A percentile compares a stretch with the other conserved stretches of the same genome.
Evolutionary conservation across 2,797 vertebrate species (phyloP).

Genomic region (Peromyscus melanophrys): DNA sequence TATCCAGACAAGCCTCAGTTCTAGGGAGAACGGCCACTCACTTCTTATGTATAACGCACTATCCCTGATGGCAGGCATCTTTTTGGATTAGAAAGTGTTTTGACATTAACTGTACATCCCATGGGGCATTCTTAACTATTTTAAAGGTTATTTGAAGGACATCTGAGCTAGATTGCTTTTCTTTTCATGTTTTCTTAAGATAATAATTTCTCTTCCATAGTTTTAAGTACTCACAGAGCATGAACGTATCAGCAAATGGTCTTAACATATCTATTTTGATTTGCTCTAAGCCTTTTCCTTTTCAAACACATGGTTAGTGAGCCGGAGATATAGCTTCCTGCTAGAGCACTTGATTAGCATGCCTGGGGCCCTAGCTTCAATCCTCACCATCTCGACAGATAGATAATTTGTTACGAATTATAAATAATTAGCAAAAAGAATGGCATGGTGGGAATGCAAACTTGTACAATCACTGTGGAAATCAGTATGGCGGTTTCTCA

Average conservation of each 20-base stretch:
- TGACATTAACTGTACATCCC: neutral
- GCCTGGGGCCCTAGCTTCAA: neutral
- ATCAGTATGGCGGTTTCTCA: too few species aligned
- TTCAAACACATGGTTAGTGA: neutral
- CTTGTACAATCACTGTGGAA: too few species aligned
- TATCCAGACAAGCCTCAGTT: neutral
- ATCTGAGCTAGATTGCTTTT: constrained; percentile 33
- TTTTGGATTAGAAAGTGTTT: constrained; percentile 45
- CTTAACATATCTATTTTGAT: neutral
- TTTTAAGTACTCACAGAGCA: neutral
- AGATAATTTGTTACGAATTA: neutral
- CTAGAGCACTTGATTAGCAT: neutral
- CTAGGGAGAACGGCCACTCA: neutral
- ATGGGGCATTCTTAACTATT: constrained; percentile 14
- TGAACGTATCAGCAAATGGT: neutral
- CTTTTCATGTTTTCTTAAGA: neutral
- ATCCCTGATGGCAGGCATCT: neutral
- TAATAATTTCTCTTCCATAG: neutral
- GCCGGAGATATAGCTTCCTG: neutral
- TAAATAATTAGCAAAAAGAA: neutral
- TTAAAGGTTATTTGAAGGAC: neutral
- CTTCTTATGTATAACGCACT: neutral
- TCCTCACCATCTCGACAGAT: neutral
- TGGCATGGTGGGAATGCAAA: too few species aligned
- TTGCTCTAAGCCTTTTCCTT: constrained; percentile 14